Conservation (phyloP, 2,113 vertebrate species). For the Rhea pennata region DNA sequence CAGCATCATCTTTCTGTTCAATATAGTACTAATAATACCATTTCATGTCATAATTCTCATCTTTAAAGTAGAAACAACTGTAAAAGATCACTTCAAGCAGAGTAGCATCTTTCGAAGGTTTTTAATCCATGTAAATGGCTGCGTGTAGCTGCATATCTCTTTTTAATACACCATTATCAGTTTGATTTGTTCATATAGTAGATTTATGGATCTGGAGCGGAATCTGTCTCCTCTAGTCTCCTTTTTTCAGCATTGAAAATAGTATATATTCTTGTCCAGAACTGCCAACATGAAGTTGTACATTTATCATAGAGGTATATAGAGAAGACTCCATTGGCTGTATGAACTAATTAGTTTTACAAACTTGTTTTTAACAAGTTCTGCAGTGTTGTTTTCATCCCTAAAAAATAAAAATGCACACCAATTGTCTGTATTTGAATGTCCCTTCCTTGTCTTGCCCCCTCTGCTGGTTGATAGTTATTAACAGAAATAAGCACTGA, state of each 20-base stretch:
- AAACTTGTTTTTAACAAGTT: background rate
- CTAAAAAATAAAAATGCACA: background rate
- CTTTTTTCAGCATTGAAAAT: background rate
- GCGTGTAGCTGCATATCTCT: background rate
- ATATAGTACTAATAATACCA: background rate
- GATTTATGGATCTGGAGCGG: background rate
- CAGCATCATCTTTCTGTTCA: background rate
- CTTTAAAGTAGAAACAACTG: background rate
- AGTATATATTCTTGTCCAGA: background rate
- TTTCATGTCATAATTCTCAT: background rate
- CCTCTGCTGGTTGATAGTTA: slow-evolving; percentile 52
- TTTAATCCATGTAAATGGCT: background rate
- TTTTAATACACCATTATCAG: background rate
- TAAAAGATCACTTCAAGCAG: background rate
- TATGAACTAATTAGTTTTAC: background rate
- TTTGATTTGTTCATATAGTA: background rate
- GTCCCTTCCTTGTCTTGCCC: background rate
- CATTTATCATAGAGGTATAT: background rate
- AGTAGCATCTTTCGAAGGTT: background rate
- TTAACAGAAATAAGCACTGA: background rate
- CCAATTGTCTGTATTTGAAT: background rate
- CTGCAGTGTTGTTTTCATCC: background rate
- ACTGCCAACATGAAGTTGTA: background rate
- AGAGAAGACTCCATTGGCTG: background rate
- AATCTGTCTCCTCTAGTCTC: background rate